These are phyloP conservation scores for Heteropelma amictum DNA, from an alignment of 2,888 invertebrate species.

Conservation along the genomic window DNA sequence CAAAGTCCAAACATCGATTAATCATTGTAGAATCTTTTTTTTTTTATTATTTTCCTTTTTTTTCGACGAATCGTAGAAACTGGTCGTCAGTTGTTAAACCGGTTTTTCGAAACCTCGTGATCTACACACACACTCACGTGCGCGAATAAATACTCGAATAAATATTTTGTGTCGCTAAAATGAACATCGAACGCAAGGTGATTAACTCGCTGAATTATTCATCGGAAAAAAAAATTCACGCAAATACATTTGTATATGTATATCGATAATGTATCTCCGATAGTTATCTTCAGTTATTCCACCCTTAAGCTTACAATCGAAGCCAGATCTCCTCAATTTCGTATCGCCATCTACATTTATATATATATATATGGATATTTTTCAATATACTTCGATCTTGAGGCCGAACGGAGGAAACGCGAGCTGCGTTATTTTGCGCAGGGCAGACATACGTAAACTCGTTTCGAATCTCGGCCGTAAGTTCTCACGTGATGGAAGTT, in stretches of 20 bases:
- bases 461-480: conserved; percentile 46
- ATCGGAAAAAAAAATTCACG: too few species aligned
- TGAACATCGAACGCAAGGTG: too few species aligned
- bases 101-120: conserved; percentile 48
- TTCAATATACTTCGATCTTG: not conserved
- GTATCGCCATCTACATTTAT: not conserved
- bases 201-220: too few species aligned
- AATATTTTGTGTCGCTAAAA: too few species aligned
- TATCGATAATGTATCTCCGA: too few species aligned
- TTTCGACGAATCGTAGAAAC: conserved; percentile 8
- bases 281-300: too few species aligned
- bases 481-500: conserved; percentile 46
- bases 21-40: conserved; percentile 13
- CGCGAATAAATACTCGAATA: too few species aligned
- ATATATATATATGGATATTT: not conserved
- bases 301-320: too few species aligned
- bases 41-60: not conserved
- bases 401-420: conserved; percentile 31
- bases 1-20: conserved; percentile 25
- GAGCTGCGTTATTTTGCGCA: conserved; percentile 17
- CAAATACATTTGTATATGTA: too few species aligned
- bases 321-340: too few species aligned
- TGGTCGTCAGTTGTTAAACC: conserved; percentile 33
- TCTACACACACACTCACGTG: conserved; percentile 5
- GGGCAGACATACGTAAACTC: conserved; percentile 47